A percentile compares a stretch with the other conserved stretches of the same genome.
Conservation (phyloP, 2,888 invertebrate species). For the Dolomedes plantarius region DNA sequence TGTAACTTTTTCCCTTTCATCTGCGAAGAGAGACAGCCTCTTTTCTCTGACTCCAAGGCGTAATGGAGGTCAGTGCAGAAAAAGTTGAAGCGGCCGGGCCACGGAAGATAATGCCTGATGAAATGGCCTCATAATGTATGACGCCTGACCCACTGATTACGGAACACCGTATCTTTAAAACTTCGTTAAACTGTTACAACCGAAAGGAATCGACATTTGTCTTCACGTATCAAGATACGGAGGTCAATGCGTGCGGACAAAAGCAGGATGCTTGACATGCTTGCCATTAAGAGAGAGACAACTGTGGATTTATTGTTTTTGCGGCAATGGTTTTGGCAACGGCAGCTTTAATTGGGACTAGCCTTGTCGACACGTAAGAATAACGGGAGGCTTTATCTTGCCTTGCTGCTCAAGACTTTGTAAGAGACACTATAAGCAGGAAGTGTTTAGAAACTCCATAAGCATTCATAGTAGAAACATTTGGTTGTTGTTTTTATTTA, state of each 20-base stretch:
- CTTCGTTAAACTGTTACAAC: constrained; percentile 22
- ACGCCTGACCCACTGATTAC: constrained; percentile 41
- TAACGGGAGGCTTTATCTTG: too few species aligned
- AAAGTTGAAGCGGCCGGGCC: background rate
- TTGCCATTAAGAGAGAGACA: background rate
- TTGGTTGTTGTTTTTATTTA: too few species aligned
- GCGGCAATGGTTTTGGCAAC: background rate
- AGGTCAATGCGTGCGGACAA: background rate
- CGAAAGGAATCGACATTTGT: constrained; percentile 4
- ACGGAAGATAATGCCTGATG: constrained; percentile 23
- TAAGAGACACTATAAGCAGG: too few species aligned
- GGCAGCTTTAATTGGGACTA: background rate
- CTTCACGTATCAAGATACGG: constrained; percentile 1
- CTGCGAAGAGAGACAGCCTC: constrained; percentile 9
- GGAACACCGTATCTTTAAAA: background rate
- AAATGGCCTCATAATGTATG: background rate
- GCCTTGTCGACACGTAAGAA: background rate
- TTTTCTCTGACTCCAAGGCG: background rate
- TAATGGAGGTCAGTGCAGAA: constrained; percentile 41
- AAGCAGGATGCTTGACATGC: constrained; percentile 14
- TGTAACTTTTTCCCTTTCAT: constrained; percentile 15
- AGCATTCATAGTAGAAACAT: too few species aligned
- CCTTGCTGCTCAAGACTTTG: too few species aligned
- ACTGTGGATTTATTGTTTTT: background rate
- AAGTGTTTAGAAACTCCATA: too few species aligned